Evolutionary conservation across 2,888 invertebrate species (phyloP), one percentile per base, ranked within the genome.

Genomic region (Ischnura elegans): DNA sequence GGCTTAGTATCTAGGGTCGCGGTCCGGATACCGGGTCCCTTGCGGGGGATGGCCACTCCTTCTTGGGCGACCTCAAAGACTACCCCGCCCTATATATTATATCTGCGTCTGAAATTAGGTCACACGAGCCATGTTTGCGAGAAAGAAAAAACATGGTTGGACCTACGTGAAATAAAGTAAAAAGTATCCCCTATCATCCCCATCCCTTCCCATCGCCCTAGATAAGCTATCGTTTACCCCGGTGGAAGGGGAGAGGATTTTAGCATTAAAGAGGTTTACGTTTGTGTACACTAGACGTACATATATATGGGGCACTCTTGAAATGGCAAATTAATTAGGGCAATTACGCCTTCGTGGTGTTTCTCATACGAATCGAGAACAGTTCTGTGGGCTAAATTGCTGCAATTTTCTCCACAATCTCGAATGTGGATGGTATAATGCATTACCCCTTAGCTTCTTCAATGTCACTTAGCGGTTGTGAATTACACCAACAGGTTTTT

Each of bases 101-200:
- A 36, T 76, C 76, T 76, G 76, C 76, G 25, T 36, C 29, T 8
- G 76, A 36, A 76, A 76, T 76, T 76, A 76, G 76, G 76, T 76
- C 76, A 76, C 76, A 76, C 36, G 76, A 76, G 76, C 36, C 36
- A 16, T 29, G n/a, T n/a, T n/a, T n/a, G 36, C 76, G 76, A n/a
- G 61, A 13, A 61, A 76, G 76, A 13, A 36, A 76, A 76, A 76
- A 36, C 29, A 76, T 21, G 36, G 66, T 47, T 6, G 13, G 51
- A 19, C 2, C 16, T 36, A 36, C 36, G 76, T 76, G 36, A 76
- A 36, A 36, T 36, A 76, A 76, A 36, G 76, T 16, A 76, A 76
- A 76, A n/a, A n/a, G n/a, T 76, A 8, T 76, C 76, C 29, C 36
- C 76, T 76, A 10, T 0, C 36, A 13, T n/a, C 29, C 66, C 0